Conservation (phyloP, 2,797 vertebrate genomes). For the Choloepus didactylus region DNA sequence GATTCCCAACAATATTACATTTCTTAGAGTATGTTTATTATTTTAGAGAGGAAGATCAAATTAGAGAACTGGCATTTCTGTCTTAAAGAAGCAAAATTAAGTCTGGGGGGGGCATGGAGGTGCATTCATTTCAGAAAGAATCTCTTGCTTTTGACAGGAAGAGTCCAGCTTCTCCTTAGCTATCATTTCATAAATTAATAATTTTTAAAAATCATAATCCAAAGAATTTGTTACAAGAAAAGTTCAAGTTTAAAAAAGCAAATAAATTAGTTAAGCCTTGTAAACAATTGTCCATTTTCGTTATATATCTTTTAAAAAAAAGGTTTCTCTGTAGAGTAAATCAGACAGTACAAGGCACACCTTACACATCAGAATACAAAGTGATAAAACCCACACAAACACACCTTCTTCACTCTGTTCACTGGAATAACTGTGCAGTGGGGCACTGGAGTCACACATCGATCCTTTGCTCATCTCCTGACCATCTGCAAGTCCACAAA, state of each 20-base stretch:
- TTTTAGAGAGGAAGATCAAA: conserved; percentile 77
- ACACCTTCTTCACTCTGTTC: conserved; percentile 69
- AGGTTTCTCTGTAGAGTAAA: conserved; percentile 90
- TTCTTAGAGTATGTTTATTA: conserved; percentile 69
- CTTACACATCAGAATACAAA: conserved; percentile 89
- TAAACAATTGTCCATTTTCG: conserved; percentile 92
- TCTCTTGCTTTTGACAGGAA: conserved; percentile 87
- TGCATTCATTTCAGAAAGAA: conserved; percentile 81
- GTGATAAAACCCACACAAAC: conserved; percentile 81
- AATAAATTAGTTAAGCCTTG: conserved; percentile 90
- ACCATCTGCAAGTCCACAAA: conserved; percentile 80
- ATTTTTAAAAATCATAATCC: conserved; percentile 89
- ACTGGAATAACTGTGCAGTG: conserved; percentile 82
- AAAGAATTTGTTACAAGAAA: conserved; percentile 87
- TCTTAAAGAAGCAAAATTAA: conserved; percentile 79
- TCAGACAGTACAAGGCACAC: conserved; percentile 98
- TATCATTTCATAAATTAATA: conserved; percentile 92
- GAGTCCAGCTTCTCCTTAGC: conserved; percentile 91
- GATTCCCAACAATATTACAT: conserved; percentile 82
- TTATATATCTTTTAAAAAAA: conserved; percentile 87
- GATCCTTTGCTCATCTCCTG: conserved; percentile 78
- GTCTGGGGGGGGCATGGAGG: conserved; percentile 8
- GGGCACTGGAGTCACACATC: conserved; percentile 80
- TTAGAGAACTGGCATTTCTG: conserved; percentile 77
- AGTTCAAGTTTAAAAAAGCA: too few relatives aligned